phyloP scores from a whole-genome alignment of 2,888 invertebrate genomes.

The Dione vanillae region DNA sequence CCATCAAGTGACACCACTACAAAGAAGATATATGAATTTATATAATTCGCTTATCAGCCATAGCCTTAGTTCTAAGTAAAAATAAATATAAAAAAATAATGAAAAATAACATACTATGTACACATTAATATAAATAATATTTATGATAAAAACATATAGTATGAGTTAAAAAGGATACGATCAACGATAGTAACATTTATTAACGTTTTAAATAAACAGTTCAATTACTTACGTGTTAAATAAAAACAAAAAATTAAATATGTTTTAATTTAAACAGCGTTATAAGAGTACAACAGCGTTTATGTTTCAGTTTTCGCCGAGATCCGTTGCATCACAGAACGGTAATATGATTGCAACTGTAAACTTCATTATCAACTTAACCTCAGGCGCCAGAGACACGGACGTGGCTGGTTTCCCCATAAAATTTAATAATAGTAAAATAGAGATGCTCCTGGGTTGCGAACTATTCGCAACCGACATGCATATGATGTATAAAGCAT shows the following conservation, averaged over 20 bases:
- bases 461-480: background rate
- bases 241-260: background rate
- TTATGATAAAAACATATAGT: no score
- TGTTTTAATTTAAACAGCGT: conserved; percentile 14
- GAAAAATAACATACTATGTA: no score
- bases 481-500: background rate
- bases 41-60: no score
- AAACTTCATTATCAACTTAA: conserved; percentile 56
- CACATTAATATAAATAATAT: no score
- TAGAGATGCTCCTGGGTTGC: conserved; percentile 42
- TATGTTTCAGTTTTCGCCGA: conserved; percentile 46
- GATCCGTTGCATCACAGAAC: conserved; percentile 35
- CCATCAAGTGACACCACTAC: no score
- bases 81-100: no score
- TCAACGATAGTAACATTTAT: no score
- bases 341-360: conserved; percentile 51
- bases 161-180: no score
- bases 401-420: conserved; percentile 52
- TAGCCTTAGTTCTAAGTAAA: no score
- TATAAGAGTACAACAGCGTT: conserved; percentile 47
- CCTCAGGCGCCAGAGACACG: conserved; percentile 51
- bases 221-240: no score
- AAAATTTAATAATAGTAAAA: conserved; percentile 64
- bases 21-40: no score
- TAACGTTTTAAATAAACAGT: no score